These are phyloP conservation scores for Platycnemis pennipes DNA, from an alignment of 2,888 invertebrate species.

Conservation along the genomic window DNA sequence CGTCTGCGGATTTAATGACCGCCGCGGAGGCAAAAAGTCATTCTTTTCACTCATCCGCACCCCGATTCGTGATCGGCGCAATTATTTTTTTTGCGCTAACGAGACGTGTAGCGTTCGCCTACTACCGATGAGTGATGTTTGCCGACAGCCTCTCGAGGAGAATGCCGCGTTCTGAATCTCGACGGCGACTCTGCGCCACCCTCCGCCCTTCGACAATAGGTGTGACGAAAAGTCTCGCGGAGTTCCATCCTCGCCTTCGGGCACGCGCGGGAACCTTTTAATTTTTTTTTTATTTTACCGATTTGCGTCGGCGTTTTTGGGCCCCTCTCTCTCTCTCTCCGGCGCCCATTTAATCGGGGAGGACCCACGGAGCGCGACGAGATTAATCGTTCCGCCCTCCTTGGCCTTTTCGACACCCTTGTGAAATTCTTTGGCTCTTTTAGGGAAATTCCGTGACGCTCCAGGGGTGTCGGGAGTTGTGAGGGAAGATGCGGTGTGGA, in stretches of 20 bases:
- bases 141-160: neutral
- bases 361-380: neutral
- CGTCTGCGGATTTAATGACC: neutral
- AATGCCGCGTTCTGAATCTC: neutral
- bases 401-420: slow-evolving; percentile 8
- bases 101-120: neutral
- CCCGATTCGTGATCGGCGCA: neutral
- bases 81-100: neutral
- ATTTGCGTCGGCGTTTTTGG: neutral
- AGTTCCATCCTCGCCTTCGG: no score
- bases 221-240: no score
- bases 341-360: neutral
- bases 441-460: neutral
- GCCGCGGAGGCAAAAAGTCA: neutral
- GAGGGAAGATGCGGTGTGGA: no score
- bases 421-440: neutral
- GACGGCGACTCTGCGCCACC: neutral
- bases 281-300: neutral
- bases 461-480: neutral
- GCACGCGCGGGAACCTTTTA: no score
- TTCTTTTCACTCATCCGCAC: neutral
- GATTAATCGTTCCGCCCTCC: neutral
- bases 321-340: neutral
- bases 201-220: neutral
- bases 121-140: neutral